These are phyloP conservation scores for Platycheirus albimanus DNA, from an alignment of 2,888 invertebrate genomes.

Conservation along the genomic window DNA sequence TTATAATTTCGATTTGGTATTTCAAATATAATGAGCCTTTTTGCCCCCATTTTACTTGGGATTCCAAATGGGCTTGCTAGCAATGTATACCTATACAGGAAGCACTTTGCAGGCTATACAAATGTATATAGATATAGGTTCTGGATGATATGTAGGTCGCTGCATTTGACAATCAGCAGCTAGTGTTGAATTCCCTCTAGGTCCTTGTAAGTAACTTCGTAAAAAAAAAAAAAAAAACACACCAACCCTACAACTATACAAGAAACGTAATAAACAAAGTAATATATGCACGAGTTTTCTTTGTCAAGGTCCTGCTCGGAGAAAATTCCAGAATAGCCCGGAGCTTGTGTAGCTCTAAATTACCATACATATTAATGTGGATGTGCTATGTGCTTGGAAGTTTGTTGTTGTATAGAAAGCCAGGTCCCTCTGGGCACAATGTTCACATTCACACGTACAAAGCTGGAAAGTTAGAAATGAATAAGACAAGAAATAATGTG, in stretches of 20 bases:
- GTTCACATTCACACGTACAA: constrained; percentile 6
- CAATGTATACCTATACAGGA: too few relatives aligned
- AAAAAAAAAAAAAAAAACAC: too few relatives aligned
- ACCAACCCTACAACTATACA: neutral
- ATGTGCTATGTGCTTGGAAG: constrained; percentile 46
- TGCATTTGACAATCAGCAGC: too few relatives aligned
- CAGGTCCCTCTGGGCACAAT: constrained; percentile 31
- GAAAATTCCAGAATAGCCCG: neutral
- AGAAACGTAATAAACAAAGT: neutral
- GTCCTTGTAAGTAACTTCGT: too few relatives aligned
- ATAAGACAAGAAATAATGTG: constrained; percentile 17
- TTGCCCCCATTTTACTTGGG: neutral
- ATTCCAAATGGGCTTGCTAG: too few relatives aligned
- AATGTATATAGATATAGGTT: too few relatives aligned
- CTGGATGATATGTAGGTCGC: too few relatives aligned
- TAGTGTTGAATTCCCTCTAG: too few relatives aligned
- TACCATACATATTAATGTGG: constrained; percentile 71
- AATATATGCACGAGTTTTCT: constrained; percentile 2
- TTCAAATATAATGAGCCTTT: constrained; percentile 34
- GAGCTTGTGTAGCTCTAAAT: constrained; percentile 39
- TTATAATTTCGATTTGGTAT: constrained; percentile 54
- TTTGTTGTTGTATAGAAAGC: constrained; percentile 15
- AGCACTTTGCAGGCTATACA: too few relatives aligned
- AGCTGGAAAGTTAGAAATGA: constrained; percentile 47
- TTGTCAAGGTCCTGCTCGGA: constrained; percentile 13